phyloP scores from a whole-genome alignment of 2,888 invertebrate genomes.

The Leucozona laternaria region DNA sequence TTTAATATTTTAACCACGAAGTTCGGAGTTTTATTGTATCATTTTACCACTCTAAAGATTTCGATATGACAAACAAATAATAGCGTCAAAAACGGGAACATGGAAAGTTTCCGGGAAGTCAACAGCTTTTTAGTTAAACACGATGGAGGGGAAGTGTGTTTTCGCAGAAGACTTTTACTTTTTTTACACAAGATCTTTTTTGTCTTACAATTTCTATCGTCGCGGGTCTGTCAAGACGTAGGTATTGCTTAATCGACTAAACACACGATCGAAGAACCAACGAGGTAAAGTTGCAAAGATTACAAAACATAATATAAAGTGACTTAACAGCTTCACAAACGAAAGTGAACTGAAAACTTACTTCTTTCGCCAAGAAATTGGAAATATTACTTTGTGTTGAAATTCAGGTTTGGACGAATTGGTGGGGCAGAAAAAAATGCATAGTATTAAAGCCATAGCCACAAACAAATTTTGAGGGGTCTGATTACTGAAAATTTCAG shows the following conservation, averaged over 20 bases:
- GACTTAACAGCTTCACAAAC: constrained; percentile 78
- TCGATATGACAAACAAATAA: background rate
- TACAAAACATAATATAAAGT: constrained; percentile 40
- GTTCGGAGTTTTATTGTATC: constrained; percentile 13
- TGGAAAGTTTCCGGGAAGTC: constrained; percentile 38
- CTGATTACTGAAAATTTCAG: background rate
- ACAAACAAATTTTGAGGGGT: background rate
- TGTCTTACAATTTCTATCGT: constrained; percentile 31
- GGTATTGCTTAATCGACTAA: constrained; percentile 18
- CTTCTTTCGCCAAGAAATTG: constrained; percentile 76
- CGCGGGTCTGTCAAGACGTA: constrained; percentile 35
- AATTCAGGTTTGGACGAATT: constrained; percentile 43
- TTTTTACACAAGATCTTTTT: constrained; percentile 41
- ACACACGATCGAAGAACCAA: constrained; percentile 25
- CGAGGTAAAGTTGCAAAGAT: constrained; percentile 3
- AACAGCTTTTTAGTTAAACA: constrained; percentile 17
- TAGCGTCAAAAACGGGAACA: constrained; percentile 26
- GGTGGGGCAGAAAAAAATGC: constrained; percentile 36
- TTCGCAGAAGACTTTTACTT: constrained; percentile 57
- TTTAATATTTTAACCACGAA: background rate
- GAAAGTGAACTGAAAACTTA: constrained; percentile 81
- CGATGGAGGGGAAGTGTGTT: constrained; percentile 30
- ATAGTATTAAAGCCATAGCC: background rate
- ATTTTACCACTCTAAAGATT: constrained; percentile 1
- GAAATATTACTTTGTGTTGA: constrained; percentile 41